Evolutionary conservation across 2,888 invertebrate species (phyloP), one percentile per base, ranked within the genome.

Genomic region (Acanthococcus lagerstroemiae): DNA sequence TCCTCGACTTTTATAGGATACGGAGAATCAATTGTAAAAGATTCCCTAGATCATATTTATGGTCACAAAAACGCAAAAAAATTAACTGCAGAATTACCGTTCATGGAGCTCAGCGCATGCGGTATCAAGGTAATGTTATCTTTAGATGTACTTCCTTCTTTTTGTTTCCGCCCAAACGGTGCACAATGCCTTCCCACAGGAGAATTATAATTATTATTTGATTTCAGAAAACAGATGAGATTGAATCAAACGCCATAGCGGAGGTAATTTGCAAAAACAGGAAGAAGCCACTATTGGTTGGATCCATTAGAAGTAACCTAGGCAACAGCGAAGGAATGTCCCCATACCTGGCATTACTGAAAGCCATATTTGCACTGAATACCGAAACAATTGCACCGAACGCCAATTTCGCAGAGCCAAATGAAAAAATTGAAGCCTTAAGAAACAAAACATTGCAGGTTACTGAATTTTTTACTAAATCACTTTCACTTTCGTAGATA

Each of bases 251-350:
- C 17, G 61, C 65, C 12, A 19, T 70, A 4, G 66, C 69, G 5
- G 67, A 71, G n/a, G 50, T 70, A 1, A 68, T 71, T 50, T 68
- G 67, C 17, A 60, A 65, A 52, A 24, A 22, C 17, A 68, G 70
- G 58, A 57, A 55, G 17, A 44, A 50, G 7, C 80, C 82, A 4
- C 75, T 83, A n/a, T 74, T 80, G 21, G 78, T 83, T 67, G 83
- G 83, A 9, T 81, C 81, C 0, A 79, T 81, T 37, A 83, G 83
- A 71, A 80, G 81, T 46, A 83, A 82, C 74, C 79, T 83, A 77
- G 83, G 83, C 2, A 83, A 83, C 71, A 76, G 81, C 5, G 83
- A 83, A 72, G 80, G 80, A 6, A 70, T 73, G 46, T 72, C 74
- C 3, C 72, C 78, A 37, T 72, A 81, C 22, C 77, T 79, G 37